phyloP scores from a whole-genome alignment of 2,888 invertebrate genomes.

The Sthenelais limicola region DNA sequence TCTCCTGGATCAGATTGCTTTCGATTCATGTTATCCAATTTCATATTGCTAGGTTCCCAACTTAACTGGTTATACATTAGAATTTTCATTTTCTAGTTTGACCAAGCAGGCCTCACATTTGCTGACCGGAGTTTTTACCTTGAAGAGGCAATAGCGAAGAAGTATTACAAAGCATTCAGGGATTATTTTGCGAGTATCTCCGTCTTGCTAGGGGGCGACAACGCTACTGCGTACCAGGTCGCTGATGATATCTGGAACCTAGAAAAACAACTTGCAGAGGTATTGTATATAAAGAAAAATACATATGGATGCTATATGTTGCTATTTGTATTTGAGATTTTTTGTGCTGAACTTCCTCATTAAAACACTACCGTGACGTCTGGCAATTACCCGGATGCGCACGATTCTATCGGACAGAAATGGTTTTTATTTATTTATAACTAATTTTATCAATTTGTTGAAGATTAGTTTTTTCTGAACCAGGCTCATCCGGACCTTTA shows the following conservation, averaged over 20 bases:
- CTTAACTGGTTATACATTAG: background rate
- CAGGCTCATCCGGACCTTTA: no score
- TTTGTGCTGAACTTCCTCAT: no score
- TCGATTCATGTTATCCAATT: no score
- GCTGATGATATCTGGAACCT: constrained; percentile 59
- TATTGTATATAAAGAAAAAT: constrained; percentile 43
- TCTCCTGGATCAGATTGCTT: no score
- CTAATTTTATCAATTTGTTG: no score
- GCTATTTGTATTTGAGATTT: no score
- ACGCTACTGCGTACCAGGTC: constrained; percentile 5
- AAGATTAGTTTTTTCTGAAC: no score
- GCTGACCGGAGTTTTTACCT: constrained; percentile 57
- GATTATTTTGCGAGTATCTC: constrained; percentile 53
- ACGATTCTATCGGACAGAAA: no score
- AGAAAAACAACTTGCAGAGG: constrained; percentile 60
- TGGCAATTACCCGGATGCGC: no score
- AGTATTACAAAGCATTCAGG: constrained; percentile 54
- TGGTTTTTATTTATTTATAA: no score
- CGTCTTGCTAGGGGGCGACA: constrained; percentile 55
- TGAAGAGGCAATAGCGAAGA: constrained; percentile 49
- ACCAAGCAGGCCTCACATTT: constrained; percentile 60
- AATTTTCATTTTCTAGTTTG: constrained; percentile 56
- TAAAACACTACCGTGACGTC: no score
- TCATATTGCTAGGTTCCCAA: background rate
- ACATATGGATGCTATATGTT: background rate